A percentile compares a stretch with the other conserved stretches of the same genome.
These are phyloP conservation scores for Hucho hucho DNA, from an alignment of 2,113 vertebrate species.

Conservation along the genomic window DNA sequence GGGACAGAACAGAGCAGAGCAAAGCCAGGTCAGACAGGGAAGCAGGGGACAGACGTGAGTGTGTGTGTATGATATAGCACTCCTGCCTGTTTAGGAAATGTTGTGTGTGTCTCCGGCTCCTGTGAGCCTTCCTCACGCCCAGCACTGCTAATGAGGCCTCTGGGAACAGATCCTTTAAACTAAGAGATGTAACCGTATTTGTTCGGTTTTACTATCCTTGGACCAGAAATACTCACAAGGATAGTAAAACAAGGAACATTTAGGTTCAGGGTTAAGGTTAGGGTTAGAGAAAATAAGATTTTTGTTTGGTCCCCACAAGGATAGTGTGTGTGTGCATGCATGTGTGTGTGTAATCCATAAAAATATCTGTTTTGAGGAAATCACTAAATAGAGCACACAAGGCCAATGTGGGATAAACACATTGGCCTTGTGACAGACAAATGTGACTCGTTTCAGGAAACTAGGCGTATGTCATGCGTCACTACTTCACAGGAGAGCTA, in stretches of 20 bases:
- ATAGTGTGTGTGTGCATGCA: not conserved
- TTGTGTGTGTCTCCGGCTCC: slow-evolving; percentile 45
- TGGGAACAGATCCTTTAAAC: slow-evolving; percentile 51
- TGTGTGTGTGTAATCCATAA: slow-evolving; percentile 1
- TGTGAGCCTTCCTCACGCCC: slow-evolving; percentile 51
- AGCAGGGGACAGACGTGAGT: not conserved
- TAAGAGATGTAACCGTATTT: not conserved
- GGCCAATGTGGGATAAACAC: not conserved
- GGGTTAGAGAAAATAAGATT: too few species aligned
- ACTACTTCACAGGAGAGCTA: too few species aligned
- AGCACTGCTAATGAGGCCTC: slow-evolving; percentile 69
- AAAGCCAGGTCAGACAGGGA: too few species aligned
- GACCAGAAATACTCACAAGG: too few species aligned
- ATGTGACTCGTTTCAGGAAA: too few species aligned
- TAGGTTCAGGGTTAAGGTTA: too few species aligned
- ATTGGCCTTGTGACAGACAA: not conserved
- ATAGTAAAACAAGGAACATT: too few species aligned
- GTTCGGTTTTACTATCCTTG: too few species aligned
- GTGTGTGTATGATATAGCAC: not conserved
- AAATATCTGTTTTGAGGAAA: not conserved
- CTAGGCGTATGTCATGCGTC: too few species aligned
- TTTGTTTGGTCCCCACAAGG: too few species aligned
- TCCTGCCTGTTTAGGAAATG: slow-evolving; percentile 5
- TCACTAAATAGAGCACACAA: not conserved
- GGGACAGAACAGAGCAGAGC: too few species aligned